Percentiles rank a stretch among this genome's conserved stretches.
Conservation (phyloP, 2,113 vertebrate genomes). For the Silurus meridionalis region DNA sequence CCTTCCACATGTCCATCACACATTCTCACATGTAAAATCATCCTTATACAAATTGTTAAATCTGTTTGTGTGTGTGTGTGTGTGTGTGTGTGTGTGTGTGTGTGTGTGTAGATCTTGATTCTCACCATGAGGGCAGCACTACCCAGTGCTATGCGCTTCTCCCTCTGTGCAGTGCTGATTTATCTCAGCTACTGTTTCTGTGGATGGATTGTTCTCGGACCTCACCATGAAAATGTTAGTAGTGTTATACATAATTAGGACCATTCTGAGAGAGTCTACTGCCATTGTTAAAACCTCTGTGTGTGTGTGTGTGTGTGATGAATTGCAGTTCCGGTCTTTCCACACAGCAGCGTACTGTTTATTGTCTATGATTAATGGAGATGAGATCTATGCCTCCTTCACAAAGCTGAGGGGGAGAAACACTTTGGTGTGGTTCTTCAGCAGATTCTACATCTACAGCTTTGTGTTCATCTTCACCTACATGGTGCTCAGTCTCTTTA, state of each 20-base stretch:
- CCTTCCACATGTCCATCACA: background rate
- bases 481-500: slow-evolving; percentile 96
- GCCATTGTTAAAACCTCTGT: background rate
- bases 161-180: slow-evolving; percentile 92
- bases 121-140: slow-evolving; percentile 84
- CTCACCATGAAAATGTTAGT: slow-evolving; percentile 89
- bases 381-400: slow-evolving; percentile 92
- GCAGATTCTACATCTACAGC: slow-evolving; percentile 88
- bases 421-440: slow-evolving; percentile 92
- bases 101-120: slow-evolving; percentile 61
- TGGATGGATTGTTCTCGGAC: slow-evolving; percentile 94
- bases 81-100: slow-evolving; percentile 3
- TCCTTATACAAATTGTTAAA: too few species aligned
- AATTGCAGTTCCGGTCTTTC: slow-evolving; percentile 84
- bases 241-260: background rate
- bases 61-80: background rate
- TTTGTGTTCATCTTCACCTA: slow-evolving; percentile 95
- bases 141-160: slow-evolving; percentile 88
- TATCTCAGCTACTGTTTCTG: slow-evolving; percentile 96
- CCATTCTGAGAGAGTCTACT: background rate
- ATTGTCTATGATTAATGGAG: slow-evolving; percentile 92
- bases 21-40: background rate
- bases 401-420: slow-evolving; percentile 83
- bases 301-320: slow-evolving; percentile 8
- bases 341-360: slow-evolving; percentile 88